Conservation (phyloP, 2,888 invertebrate genomes). For the Drosophila longiperda region DNA sequence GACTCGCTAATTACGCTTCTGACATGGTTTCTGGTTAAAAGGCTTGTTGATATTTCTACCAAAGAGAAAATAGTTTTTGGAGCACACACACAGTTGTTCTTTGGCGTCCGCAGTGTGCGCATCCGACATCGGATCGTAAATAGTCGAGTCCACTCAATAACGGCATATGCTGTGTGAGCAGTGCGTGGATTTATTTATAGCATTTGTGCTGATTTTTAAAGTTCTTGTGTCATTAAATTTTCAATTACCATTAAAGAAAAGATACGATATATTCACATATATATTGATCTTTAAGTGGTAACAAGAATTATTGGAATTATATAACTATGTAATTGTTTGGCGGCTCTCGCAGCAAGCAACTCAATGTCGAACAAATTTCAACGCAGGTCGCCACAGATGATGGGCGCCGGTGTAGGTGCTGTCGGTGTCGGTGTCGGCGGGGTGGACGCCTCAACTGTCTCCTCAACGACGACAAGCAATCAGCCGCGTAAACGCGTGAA, state of each 20-base stretch:
- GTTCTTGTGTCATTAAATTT: slow-evolving; percentile 26
- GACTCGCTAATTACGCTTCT: too few species aligned
- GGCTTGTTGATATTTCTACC: slow-evolving; percentile 11
- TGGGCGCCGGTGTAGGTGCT: slow-evolving; percentile 26
- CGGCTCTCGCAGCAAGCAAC: neutral
- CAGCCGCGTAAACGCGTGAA: slow-evolving; percentile 92
- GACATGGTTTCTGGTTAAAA: neutral
- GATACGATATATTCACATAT: neutral
- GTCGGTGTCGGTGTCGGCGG: slow-evolving; percentile 14
- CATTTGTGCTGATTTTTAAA: slow-evolving; percentile 60
- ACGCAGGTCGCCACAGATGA: slow-evolving; percentile 60
- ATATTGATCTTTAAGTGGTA: neutral
- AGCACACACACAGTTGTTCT: slow-evolving; percentile 60
- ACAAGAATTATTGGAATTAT: slow-evolving; percentile 36
- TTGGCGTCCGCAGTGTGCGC: slow-evolving; percentile 56
- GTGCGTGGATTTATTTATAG: slow-evolving; percentile 74
- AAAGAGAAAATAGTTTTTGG: slow-evolving; percentile 57
- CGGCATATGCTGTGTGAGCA: slow-evolving; percentile 49
- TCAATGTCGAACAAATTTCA: slow-evolving; percentile 71
- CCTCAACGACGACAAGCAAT: slow-evolving; percentile 88
- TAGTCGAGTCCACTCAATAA: slow-evolving; percentile 20
- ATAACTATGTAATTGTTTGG: slow-evolving; percentile 59
- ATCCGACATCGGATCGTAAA: slow-evolving; percentile 35
- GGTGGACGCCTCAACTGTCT: slow-evolving; percentile 85
- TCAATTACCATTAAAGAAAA: slow-evolving; percentile 32